Evolutionary conservation across 2,113 vertebrate species (phyloP), one percentile per base, ranked within the genome.

Genomic region (Taurulus bubalis): DNA sequence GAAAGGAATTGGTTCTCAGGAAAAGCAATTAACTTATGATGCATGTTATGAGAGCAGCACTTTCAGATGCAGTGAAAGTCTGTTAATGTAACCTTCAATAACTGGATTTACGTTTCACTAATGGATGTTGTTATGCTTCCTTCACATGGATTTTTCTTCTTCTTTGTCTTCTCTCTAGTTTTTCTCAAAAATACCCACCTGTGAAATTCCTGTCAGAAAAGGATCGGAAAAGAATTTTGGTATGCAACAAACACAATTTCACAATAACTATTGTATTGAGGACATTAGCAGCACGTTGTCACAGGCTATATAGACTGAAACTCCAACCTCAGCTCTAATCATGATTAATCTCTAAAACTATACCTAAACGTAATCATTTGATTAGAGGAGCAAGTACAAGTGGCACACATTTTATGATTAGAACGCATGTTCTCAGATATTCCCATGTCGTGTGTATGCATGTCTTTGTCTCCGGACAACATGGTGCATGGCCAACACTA

Each of bases 161-260:
- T 9, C 3, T 84, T 68, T 49, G 2, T 85, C 12, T 82, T 77
- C 16, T 87, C 51, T 85, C 80, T 93, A 99, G 98, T 93, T 96
- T 98, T 88, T 98, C 95, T 63, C 97, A 99, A 94, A 99, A 99
- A 92, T 99, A 99, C 59, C 98, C 98, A 8, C 98, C 98, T 0
- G 98, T 99, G 83, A 99, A 99, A 92, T 99, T 99, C 94, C 95
- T 99, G 58, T 99, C 98, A 4, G 98, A 99, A 93, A 99, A 99
- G 90, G 98, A 99, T 89, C 96, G 98, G 66, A 99, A 99, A 91
- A 96, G 98, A 93, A 99, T 99, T 93, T 90, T 99, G 97, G 98
- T 99, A 95, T 94, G 97, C 90, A 1, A 30, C 47, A 73, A 24
- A 20, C 55, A 28, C 40, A 74, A 3, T 51, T 16, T 70, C 20